Percentiles rank a stretch among this genome's conserved stretches.
Evolutionary conservation across 2,113 vertebrate species (phyloP).

Genomic region (Chaenogobius annularis): DNA sequence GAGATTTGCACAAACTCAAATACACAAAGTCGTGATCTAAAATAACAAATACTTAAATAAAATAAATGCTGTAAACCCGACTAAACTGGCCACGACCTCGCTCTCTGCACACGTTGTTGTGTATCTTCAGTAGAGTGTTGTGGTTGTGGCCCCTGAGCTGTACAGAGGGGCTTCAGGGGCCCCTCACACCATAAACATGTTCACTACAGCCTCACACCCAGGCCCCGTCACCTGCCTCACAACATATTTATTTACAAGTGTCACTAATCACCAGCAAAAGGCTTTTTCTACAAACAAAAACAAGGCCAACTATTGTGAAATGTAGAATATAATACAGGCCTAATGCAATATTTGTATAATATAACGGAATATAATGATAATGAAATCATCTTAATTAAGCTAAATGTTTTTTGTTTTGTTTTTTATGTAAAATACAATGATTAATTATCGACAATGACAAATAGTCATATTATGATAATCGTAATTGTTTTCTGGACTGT

Average conservation of each 20-base stretch:
- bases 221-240: neutral
- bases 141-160: slow-evolving; percentile 2
- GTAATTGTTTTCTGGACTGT: too few relatives aligned
- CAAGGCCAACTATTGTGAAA: neutral
- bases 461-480: too few relatives aligned
- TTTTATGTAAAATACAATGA: too few relatives aligned
- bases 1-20: too few relatives aligned
- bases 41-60: too few relatives aligned
- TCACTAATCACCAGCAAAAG: neutral
- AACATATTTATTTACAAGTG: neutral
- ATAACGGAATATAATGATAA: too few relatives aligned
- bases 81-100: neutral
- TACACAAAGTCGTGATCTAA: too few relatives aligned
- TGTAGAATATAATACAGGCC: neutral
- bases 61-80: neutral
- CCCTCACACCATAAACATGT: slow-evolving; percentile 4
- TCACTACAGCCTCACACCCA: neutral
- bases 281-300: neutral
- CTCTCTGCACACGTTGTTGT: neutral
- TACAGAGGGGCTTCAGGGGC: slow-evolving; percentile 29
- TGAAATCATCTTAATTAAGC: too few relatives aligned
- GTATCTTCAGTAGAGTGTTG: neutral
- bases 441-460: too few relatives aligned
- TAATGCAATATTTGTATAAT: too few relatives aligned
- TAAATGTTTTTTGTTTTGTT: too few relatives aligned